Evolutionary conservation across 2,888 invertebrate genomes (phyloP), one percentile per base, ranked within the genome.

Genomic region (Aromia moschata): DNA sequence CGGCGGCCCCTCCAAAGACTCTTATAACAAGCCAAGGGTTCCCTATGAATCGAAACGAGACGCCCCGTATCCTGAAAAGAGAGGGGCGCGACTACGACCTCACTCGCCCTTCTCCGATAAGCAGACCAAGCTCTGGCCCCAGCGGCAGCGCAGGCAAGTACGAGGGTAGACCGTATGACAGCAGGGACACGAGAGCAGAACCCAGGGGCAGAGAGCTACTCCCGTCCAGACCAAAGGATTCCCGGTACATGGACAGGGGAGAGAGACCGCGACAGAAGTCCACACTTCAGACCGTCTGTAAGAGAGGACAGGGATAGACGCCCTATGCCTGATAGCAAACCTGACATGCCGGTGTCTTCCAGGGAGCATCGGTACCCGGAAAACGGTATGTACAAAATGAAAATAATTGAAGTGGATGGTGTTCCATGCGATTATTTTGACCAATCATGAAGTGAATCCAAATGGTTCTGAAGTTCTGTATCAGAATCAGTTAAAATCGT

Each of bases 191-290:
- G 12, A 63, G 72, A 40, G 54, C 58, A 7, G 56, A 53, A 25
- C 57, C 60, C 33, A 43, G 58, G 31, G 58, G 61, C 12, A 46
- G 65, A 18, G 65, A 65, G n/a, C 17, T 65, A 25, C 60, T 61
- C 2, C 53, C 61, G 16, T 33, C 62, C 36, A 36, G 62, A 55
- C 49, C 61, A 3, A 78, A 77, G 59, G 77, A 77, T 7, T 56
- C 67, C 7, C 40, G 79, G 15, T 79, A 74, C 54, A 64, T 72
- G 0, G 78, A 77, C 7, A 68, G 78, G 15, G n/a, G 67, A 70
- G 12, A 37, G 58, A 17, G 78, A 77, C 7, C 66, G 78, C 9
- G 77, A 77, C 11, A 68, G 78, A 15, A 77, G 77, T 52, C 78
- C 78, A 2, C 77, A 77, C 61, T 77, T 73, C 60, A 70, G 77